Conservation (phyloP, 2,888 invertebrate species). For the Dolichopus griseipennis region DNA sequence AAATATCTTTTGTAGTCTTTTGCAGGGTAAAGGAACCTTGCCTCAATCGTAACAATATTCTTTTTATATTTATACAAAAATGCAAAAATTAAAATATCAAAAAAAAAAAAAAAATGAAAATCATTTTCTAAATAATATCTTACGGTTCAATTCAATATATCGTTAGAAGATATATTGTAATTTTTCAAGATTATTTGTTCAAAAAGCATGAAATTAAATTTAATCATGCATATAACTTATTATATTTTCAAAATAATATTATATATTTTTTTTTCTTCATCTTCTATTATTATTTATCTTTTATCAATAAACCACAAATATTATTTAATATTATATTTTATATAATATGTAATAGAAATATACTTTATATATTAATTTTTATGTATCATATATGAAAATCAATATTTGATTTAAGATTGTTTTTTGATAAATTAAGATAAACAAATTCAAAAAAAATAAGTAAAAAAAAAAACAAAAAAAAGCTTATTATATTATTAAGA, state of each 20-base stretch:
- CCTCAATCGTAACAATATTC: no score
- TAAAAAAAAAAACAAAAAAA: no score
- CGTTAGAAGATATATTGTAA: neutral
- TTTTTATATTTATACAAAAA: no score
- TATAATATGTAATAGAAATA: neutral
- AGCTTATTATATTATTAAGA: no score
- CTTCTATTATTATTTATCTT: neutral
- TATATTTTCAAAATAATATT: neutral
- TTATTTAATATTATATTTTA: neutral
- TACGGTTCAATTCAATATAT: neutral
- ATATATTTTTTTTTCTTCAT: neutral
- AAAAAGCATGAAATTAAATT: neutral
- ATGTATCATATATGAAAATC: neutral
- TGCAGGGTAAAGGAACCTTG: no score
- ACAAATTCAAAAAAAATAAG: no score
- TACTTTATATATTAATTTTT: no score
- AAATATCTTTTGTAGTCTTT: no score
- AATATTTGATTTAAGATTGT: neutral
- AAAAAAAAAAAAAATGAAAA: no score
- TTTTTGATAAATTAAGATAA: neutral
- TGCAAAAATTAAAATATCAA: no score
- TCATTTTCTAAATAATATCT: no score
- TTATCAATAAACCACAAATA: neutral
- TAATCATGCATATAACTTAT: neutral
- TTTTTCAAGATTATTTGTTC: slow-evolving; percentile 6